Base-by-base conservation (phyloP, 2,797 vertebrate species). In the Chrosomus eos region DNA sequence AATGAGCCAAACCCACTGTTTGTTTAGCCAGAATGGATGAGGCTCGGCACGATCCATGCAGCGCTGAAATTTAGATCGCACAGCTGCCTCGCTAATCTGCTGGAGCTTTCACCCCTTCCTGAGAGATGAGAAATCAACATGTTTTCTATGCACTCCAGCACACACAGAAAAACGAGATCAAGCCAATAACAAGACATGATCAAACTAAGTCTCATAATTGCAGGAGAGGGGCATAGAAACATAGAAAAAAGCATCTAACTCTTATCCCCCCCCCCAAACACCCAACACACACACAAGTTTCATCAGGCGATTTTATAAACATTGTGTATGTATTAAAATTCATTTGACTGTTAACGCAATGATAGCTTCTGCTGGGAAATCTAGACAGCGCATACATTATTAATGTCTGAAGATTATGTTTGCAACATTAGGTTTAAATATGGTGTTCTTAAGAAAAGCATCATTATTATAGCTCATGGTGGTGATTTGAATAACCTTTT, bases 21-120 rank as follows among this genome's bases (percentile, higher is more conserved):
- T 90, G 88, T 87, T 82, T 89, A 86, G 82, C 87, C 80, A 87
- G 86, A 62, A 85, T 48, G 89, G 81, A 48, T 70, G 75, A 68
- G 76, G 43, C 80, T 26, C 43, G 43, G 82, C 80, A 26, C 48
- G 78, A 87, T 90, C 83, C 80, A 82, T 78, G 68, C 88, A 10
- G 51, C 16, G 64, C 78, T 90, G 86, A 91, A 92, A 92, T 92
- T 93, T 92, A 91, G 91, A 94, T 92, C 53, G 77, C 78, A 48
- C n/a, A 58, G 55, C 14, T 26, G 51, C n/a, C 75, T 86, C 58
- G 62, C 51, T 64, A 60, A 83, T 81, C 67, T 33, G 51, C 36
- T 51, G 28, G 81, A 85, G 53, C 70, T 21, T 48, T 76, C 86
- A 70, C 62, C 83, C 88, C 83, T 79, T 85, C 81, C 76, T 79